Conservation (phyloP, 2,888 invertebrate species). For the Odontomyia ornata region DNA sequence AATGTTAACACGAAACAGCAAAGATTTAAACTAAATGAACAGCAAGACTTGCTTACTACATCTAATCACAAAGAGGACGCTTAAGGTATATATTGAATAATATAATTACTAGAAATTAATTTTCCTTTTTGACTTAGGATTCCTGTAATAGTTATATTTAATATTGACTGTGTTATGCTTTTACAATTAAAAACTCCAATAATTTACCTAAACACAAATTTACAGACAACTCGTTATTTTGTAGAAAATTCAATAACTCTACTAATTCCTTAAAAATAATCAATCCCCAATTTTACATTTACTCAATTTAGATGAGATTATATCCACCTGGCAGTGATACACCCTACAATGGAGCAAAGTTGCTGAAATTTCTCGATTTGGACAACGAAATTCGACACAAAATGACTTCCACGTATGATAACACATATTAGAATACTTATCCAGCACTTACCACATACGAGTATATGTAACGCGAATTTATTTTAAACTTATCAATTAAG, state of each 20-base stretch:
- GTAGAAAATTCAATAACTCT: not conserved
- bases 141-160: too few species aligned
- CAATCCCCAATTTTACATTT: not conserved
- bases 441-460: too few species aligned
- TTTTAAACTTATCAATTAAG: too few species aligned
- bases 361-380: constrained; percentile 66
- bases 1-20: constrained; percentile 29
- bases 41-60: constrained; percentile 38
- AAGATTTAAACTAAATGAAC: constrained; percentile 34
- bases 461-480: too few species aligned
- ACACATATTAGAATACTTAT: not conserved
- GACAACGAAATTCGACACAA: constrained; percentile 62
- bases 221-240: too few species aligned
- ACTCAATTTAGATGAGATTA: constrained; percentile 69
- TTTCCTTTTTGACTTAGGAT: too few species aligned
- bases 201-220: too few species aligned
- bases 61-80: constrained; percentile 30
- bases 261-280: not conserved
- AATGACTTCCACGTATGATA: constrained; percentile 51
- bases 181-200: too few species aligned
- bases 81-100: constrained; percentile 39
- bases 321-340: constrained; percentile 73
- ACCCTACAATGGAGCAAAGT: constrained; percentile 66
- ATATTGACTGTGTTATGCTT: too few species aligned
- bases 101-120: too few species aligned